These are phyloP conservation scores for Todiramphus chloris DNA, from an alignment of 2,113 vertebrate species.

Conservation along the genomic window DNA sequence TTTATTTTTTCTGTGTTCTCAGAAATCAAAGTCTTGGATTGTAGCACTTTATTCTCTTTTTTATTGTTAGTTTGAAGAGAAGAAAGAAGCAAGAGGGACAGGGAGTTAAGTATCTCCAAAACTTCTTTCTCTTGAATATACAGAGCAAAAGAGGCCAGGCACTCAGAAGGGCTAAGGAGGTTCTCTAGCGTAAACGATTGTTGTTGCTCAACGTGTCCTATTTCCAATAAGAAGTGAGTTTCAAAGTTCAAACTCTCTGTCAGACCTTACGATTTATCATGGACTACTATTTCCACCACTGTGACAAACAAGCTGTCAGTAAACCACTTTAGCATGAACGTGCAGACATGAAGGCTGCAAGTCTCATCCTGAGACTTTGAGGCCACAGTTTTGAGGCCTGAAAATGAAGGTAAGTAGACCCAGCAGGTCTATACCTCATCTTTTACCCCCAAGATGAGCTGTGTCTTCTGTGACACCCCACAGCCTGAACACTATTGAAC, in stretches of 20 bases:
- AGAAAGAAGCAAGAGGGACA: background rate
- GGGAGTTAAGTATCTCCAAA: background rate
- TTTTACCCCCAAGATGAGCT: background rate
- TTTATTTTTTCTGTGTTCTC: background rate
- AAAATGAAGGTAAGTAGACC: background rate
- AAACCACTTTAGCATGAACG: background rate
- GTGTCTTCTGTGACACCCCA: background rate
- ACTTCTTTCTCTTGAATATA: background rate
- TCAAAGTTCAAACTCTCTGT: background rate
- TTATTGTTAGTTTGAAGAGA: background rate
- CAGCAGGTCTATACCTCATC: background rate
- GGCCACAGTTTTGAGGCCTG: background rate
- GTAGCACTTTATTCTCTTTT: background rate
- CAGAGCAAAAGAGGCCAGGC: background rate
- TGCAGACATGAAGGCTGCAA: background rate
- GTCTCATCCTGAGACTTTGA: background rate
- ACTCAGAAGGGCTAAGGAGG: background rate
- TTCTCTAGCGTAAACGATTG: background rate
- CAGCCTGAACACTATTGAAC: background rate
- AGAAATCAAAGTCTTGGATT: background rate
- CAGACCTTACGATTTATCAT: background rate
- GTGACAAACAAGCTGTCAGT: background rate
- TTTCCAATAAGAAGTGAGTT: background rate
- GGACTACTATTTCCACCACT: background rate
- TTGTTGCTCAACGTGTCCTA: background rate